Base-by-base conservation (phyloP, 2,888 invertebrate genomes). In the Arctia plantaginis region DNA sequence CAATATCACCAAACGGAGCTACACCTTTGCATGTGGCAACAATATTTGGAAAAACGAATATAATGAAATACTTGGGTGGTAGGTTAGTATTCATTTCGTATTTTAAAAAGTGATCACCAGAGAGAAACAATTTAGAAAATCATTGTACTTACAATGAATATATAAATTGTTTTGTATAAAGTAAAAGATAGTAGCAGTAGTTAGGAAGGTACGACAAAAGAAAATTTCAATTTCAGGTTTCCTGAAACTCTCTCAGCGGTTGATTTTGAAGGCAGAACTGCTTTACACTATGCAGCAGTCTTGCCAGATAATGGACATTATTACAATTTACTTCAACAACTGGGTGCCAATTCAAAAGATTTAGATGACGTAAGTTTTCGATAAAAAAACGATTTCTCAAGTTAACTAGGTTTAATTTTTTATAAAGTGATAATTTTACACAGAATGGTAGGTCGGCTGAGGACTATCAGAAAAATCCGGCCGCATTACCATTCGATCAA, bases 1-100 rank as follows among this genome's bases (percentile, higher is more conserved):
- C 97, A 77, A 96, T 97, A 81, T 98, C 98, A n/a, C 97, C 98
- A 0, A 97, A 98, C 85, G 98, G 98, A 4, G 97, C 98, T 33
- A 98, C 98, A 6, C 98, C 99, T 0, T 95, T 99, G 76, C 99
- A 99, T 91, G 98, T 98, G 20, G 98, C 98, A 1, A 97, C 98
- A 0, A 95, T 98, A 78, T 98, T 98, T 92, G 98, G 98, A 41
- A 98, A 98, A 93, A 97, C 98, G 13, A 98, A 97, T 91, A 97
- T 98, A 15, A 97, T 98, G 55, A 96, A 97, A 86, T 97, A 97
- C 89, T 92, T 97, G 83, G 96, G 95, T 62, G 95, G 95, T 84
- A 93, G 96, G 96, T 94, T 79, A 80, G 73, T 69, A 20, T 30
- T 33, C 23, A 41, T 62, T 30, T 67, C 23, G 2, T 23, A 67